Evolutionary conservation across 92 coral and sea anemone genomes (phyloP).

Genomic region (Paramuricea clavata): DNA sequence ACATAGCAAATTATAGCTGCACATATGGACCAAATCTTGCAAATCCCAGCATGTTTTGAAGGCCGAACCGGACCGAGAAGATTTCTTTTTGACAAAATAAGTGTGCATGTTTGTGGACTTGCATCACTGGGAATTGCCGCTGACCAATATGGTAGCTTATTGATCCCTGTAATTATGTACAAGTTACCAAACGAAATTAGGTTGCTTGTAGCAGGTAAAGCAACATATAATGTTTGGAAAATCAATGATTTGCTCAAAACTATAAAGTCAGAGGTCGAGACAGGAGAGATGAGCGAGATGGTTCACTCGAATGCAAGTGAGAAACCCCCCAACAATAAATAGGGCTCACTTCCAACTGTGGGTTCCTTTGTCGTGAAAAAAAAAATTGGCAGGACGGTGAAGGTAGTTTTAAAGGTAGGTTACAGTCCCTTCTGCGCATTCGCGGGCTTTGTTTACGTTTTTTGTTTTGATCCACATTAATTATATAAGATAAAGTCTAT

Average conservation of each 20-base stretch:
- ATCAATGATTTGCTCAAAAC: no score
- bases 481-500: no score
- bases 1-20: no score
- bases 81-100: slow-evolving; percentile 14
- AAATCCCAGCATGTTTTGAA: slow-evolving; percentile 19
- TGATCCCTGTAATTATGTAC: no score
- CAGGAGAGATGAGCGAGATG: slow-evolving; percentile 19
- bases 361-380: slow-evolving; percentile 13
- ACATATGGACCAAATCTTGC: slow-evolving; percentile 46
- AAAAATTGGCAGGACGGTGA: slow-evolving; percentile 10
- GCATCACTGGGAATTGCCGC: slow-evolving; percentile 44
- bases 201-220: slow-evolving; percentile 32
- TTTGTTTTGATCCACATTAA: no score
- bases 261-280: no score
- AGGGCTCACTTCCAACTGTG: no score
- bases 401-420: no score
- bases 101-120: slow-evolving; percentile 37
- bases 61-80: slow-evolving; percentile 14
- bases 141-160: no score
- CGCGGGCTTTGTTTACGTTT: no score
- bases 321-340: not conserved
- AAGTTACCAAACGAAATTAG: slow-evolving; percentile 50
- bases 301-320: slow-evolving; percentile 17
- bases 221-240: no score
- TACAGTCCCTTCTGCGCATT: no score